A percentile compares a stretch with the other conserved stretches of the same genome.
Conservation (phyloP, 35 echinoderm and acorn worm genomes). For the Apostichopus japonicus region DNA sequence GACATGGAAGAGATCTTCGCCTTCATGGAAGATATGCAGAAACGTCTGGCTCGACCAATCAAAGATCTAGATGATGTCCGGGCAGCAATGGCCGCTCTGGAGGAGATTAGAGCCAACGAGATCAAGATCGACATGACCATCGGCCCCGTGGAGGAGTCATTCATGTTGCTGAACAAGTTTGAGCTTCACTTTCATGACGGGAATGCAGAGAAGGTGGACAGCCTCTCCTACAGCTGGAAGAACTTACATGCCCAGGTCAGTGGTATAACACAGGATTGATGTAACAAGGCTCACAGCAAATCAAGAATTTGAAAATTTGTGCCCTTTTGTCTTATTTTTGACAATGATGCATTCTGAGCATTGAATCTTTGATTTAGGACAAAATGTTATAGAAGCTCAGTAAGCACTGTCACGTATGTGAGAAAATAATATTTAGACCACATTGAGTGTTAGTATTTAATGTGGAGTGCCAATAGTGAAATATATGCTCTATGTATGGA, state of each 20-base stretch:
- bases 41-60: constrained; percentile 84
- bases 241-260: constrained; percentile 82
- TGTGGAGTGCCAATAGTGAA: too few species aligned
- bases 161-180: constrained; percentile 85
- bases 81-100: constrained; percentile 83
- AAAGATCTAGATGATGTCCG: constrained; percentile 95
- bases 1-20: constrained; percentile 95
- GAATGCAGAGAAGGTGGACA: constrained; percentile 95
- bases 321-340: too few species aligned
- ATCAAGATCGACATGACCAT: constrained; percentile 97
- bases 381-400: too few species aligned
- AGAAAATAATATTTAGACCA: too few species aligned
- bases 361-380: too few species aligned
- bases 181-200: constrained; percentile 90
- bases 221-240: constrained; percentile 95
- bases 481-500: too few species aligned
- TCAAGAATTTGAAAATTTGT: too few species aligned
- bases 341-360: too few species aligned
- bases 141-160: constrained; percentile 91
- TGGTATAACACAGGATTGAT: not conserved
- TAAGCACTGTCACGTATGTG: too few species aligned
- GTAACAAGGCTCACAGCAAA: too few species aligned
- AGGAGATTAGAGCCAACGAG: constrained; percentile 87
- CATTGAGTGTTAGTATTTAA: too few species aligned
- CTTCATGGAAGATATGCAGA: constrained; percentile 95